Evolutionary conservation across 2,797 vertebrate species (phyloP).

Genomic region (Lates japonicus): DNA sequence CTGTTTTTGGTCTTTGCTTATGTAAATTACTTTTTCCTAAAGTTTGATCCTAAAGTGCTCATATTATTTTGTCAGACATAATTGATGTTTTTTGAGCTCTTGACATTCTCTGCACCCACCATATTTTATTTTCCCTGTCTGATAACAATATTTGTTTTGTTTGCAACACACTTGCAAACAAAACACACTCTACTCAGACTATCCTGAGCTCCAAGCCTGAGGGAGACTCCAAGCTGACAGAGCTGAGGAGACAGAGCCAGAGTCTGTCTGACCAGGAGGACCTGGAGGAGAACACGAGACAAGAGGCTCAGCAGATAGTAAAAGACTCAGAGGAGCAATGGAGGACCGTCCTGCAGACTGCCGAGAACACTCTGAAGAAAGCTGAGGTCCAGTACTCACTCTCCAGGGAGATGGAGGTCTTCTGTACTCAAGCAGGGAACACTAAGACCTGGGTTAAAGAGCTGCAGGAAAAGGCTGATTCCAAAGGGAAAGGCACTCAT

Average conservation of each 20-base stretch:
- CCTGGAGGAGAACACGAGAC: conserved; percentile 56
- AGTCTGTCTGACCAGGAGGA: conserved; percentile 67
- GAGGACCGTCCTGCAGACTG: conserved; percentile 65
- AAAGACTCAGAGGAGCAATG: conserved; percentile 74
- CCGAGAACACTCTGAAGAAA: conserved; percentile 64
- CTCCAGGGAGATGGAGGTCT: conserved; percentile 78
- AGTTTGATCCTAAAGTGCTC: no score
- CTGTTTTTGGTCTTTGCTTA: no score
- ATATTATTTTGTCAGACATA: no score
- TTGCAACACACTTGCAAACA: neutral
- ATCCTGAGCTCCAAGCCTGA: conserved; percentile 83
- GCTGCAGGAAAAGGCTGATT: conserved; percentile 80
- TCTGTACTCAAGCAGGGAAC: conserved; percentile 79
- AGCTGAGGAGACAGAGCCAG: conserved; percentile 71
- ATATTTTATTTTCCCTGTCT: neutral
- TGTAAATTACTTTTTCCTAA: no score
- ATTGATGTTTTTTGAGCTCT: no score
- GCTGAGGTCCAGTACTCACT: conserved; percentile 74
- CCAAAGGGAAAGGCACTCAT: conserved; percentile 54
- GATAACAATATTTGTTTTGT: neutral
- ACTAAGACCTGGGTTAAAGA: conserved; percentile 82
- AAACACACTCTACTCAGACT: conserved; percentile 82
- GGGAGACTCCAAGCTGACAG: conserved; percentile 84
- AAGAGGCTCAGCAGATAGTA: conserved; percentile 44
- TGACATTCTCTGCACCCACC: neutral